These are phyloP conservation scores for Formicarius rufipectus DNA, from an alignment of 2,113 vertebrate species.

Conservation along the genomic window DNA sequence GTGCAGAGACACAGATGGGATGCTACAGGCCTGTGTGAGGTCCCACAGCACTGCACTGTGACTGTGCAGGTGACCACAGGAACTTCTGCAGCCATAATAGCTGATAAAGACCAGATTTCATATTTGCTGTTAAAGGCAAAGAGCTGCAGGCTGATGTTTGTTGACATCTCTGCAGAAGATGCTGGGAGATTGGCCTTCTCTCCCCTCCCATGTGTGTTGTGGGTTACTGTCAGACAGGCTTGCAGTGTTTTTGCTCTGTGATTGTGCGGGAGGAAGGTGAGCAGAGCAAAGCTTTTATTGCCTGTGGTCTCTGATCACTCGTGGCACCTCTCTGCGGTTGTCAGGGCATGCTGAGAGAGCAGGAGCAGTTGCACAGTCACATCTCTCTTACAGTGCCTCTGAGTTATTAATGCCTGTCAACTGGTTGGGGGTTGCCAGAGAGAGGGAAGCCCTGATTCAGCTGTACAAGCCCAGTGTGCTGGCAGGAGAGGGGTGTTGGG, in stretches of 20 bases:
- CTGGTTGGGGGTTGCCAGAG: neutral
- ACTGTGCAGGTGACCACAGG: neutral
- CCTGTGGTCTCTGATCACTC: fast-evolving
- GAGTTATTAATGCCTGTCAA: neutral
- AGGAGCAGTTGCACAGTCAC: neutral
- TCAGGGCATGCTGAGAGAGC: neutral
- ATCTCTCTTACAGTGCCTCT: neutral
- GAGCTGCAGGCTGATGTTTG: neutral
- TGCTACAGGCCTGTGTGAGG: neutral
- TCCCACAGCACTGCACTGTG: neutral
- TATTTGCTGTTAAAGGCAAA: neutral
- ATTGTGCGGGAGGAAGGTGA: neutral
- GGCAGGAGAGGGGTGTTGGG: neutral
- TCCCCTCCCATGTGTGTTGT: neutral
- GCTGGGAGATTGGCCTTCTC: neutral
- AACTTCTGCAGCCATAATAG: neutral
- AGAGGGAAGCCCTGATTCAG: neutral
- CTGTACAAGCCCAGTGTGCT: neutral
- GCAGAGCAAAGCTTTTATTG: neutral
- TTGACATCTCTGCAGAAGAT: neutral
- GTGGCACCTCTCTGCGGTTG: neutral
- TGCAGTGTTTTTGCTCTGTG: neutral
- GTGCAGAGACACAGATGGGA: fast-evolving
- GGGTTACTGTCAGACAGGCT: neutral
- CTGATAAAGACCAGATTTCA: neutral